phyloP scores from a whole-genome alignment of 2,888 invertebrate species.

The Alloplasta piceator region DNA sequence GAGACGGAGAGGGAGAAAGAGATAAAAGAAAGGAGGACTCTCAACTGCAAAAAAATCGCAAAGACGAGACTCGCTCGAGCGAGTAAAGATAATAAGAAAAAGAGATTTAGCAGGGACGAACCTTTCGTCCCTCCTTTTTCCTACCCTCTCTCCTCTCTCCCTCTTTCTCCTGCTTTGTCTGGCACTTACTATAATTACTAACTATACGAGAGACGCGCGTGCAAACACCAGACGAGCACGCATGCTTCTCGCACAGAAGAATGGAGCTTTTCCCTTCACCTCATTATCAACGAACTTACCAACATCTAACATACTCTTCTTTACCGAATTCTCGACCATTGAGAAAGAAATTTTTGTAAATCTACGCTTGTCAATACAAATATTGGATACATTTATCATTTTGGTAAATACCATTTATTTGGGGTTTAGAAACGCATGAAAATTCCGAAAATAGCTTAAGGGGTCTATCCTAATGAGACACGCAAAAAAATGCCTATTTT shows the following conservation, averaged over 20 bases:
- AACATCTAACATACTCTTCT: not conserved
- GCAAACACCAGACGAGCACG: conserved; percentile 41
- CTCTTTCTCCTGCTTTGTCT: conserved; percentile 32
- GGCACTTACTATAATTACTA: conserved; percentile 68
- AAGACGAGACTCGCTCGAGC: conserved; percentile 64
- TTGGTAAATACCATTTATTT: no score
- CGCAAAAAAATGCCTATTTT: no score
- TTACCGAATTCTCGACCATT: not conserved
- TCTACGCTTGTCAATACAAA: no score
- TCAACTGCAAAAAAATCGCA: conserved; percentile 64
- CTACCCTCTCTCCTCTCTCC: not conserved
- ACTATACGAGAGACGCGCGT: conserved; percentile 40
- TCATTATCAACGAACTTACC: conserved; percentile 16
- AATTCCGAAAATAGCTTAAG: no score
- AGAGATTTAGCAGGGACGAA: conserved; percentile 55
- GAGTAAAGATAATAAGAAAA: conserved; percentile 63
- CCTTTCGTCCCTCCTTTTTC: conserved; percentile 21
- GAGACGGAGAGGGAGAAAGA: not conserved
- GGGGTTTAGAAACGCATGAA: no score
- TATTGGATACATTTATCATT: no score
- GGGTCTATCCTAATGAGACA: no score
- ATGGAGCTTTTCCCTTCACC: conserved; percentile 11
- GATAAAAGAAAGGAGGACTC: conserved; percentile 32
- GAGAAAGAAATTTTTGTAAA: not conserved
- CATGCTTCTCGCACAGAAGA: conserved; percentile 28